Base-by-base conservation (phyloP, 2,888 invertebrate species). In the Chromoteleia sp. region DNA sequence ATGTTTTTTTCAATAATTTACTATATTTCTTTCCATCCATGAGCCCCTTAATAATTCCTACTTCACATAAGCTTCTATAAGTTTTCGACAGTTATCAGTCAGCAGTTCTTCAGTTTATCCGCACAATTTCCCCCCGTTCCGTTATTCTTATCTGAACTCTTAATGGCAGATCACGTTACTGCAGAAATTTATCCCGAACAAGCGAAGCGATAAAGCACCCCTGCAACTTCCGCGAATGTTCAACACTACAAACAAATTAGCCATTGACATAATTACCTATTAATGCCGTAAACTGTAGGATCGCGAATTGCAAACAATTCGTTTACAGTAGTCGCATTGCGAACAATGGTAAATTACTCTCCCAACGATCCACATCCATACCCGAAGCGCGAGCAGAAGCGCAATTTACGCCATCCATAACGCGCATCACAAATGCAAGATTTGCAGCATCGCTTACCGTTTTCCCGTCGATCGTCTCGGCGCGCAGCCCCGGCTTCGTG, bases 241-340 rank as follows among this genome's bases (percentile, higher is more conserved):
- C 52, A 15, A 29, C 19, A 17, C 7, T 52, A 52, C 29, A 52
- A 56, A 68, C 68, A 33, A 68, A 68, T 30, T 45, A 68, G 45
- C 56, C 68, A 43, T 68, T 56, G 56, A 56, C 68, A 56, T 56
- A 68, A 68, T 68, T 56, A 68, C 14, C 21, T 56, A 68, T 68
- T 68, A 68, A 68, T 68, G 33, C 50, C 45, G 17, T 56, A 68
- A 68, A 12, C 43, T 29, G 15, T 41, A n/a, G 36, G 4, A 21
- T 21, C 63, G 52, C n/a, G 52, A 41, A 67, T 52, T 25, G 29
- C n/a, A 15, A n/a, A 17, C 39, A 25, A 48, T 63, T 63, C 29
- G 30, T 67, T 19, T 54, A 10, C 41, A 14, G 39, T 17, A 52
- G 50, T 39, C 33, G 61, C 29, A 14, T 8, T 25, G 14, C 14